Conservation (phyloP, 2,888 invertebrate species). For the Tetrapedia diversipes region DNA sequence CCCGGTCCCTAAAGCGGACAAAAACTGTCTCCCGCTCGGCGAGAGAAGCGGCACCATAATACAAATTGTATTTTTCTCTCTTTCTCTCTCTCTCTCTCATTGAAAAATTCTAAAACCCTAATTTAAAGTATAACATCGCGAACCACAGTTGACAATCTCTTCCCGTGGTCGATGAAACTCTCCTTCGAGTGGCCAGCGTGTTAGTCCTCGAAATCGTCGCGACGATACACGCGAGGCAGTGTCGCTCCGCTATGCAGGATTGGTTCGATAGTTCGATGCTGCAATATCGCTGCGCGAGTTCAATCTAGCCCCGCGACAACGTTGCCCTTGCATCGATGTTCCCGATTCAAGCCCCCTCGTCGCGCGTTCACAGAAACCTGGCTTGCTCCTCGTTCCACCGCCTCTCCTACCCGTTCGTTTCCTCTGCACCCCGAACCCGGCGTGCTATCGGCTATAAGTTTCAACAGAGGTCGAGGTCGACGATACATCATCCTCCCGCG, state of each 20-base stretch:
- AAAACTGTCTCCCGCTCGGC: too few species aligned
- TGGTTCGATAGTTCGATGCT: conserved; percentile 45
- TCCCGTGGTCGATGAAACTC: neutral
- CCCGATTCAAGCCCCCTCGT: conserved; percentile 36
- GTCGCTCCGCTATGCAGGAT: conserved; percentile 30
- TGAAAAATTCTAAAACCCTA: too few species aligned
- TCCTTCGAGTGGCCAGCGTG: neutral
- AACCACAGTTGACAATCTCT: too few species aligned
- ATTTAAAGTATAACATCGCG: too few species aligned
- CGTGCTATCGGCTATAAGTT: conserved; percentile 73
- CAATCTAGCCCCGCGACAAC: conserved; percentile 52
- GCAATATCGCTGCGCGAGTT: conserved; percentile 41
- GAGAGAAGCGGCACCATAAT: too few species aligned
- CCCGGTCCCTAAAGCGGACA: too few species aligned
- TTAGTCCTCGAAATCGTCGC: neutral
- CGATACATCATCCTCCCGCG: conserved; percentile 77
- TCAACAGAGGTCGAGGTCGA: conserved; percentile 78
- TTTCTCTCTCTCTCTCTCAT: too few species aligned
- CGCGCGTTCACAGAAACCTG: conserved; percentile 1
- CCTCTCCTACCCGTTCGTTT: conserved; percentile 6
- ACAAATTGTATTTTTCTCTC: too few species aligned
- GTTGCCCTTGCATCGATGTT: conserved; percentile 53
- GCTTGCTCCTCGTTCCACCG: conserved; percentile 37
- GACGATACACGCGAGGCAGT: conserved; percentile 18
- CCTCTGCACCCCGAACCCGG: too few species aligned